phyloP scores from a whole-genome alignment of 2,888 invertebrate genomes.

The Glyphotaelius pellucidus region DNA sequence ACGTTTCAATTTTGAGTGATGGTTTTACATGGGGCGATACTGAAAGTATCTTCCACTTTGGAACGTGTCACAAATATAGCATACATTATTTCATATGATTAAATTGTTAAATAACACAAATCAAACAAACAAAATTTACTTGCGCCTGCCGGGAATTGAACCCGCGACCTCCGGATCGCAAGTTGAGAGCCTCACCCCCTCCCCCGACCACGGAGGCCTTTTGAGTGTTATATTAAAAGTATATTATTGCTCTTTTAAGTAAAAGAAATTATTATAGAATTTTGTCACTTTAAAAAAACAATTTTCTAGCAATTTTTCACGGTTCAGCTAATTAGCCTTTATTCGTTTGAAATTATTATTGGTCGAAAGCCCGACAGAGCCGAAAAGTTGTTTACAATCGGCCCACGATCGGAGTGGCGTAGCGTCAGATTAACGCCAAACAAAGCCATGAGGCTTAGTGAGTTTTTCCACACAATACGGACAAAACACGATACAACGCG shows the following conservation, averaged over 20 bases:
- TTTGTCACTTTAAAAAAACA: not conserved
- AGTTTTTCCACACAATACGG: not conserved
- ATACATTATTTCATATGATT: too few relatives aligned
- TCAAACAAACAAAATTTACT: too few relatives aligned
- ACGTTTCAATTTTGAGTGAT: too few relatives aligned
- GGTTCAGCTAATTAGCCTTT: not conserved
- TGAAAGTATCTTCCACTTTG: too few relatives aligned
- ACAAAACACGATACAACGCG: not conserved
- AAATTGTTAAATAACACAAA: too few relatives aligned
- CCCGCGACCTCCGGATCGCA: too few relatives aligned
- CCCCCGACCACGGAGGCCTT: too few relatives aligned
- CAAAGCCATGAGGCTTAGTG: not conserved
- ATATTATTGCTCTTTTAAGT: not conserved
- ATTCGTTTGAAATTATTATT: not conserved
- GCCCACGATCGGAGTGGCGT: not conserved
- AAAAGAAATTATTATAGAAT: not conserved
- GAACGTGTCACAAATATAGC: too few relatives aligned
- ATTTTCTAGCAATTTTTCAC: not conserved
- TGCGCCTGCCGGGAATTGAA: too few relatives aligned
- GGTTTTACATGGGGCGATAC: too few relatives aligned
- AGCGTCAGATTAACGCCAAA: not conserved
- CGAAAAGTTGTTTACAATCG: not conserved
- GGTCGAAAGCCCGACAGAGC: not conserved
- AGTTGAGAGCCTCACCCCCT: too few relatives aligned
- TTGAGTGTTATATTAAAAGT: not conserved